Conservation (phyloP, 1,140 invertebrate species). For the Pseudomyrmex gracilis region DNA sequence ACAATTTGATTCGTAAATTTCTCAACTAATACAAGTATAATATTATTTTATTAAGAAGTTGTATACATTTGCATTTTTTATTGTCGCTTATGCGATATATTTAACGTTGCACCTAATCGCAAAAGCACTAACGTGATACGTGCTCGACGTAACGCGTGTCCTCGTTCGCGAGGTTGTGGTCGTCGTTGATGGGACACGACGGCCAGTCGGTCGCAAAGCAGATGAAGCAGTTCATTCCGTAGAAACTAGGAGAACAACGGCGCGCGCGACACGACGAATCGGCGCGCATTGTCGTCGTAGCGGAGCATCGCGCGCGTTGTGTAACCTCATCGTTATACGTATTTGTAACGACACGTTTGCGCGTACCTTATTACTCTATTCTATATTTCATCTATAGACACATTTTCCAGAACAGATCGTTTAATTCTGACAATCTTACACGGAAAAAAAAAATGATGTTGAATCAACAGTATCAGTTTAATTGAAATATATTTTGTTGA, state of each 20-base stretch:
- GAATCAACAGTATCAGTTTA: too few relatives aligned
- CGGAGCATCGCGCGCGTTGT: constrained; percentile 13
- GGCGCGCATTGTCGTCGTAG: constrained; percentile 20
- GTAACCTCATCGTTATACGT: constrained; percentile 23
- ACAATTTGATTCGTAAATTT: not conserved
- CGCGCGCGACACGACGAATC: not conserved
- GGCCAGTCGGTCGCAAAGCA: not conserved
- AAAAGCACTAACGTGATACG: not conserved
- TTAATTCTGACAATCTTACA: constrained; percentile 29
- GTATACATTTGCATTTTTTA: not conserved
- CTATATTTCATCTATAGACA: constrained; percentile 10
- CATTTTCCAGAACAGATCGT: constrained; percentile 34
- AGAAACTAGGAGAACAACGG: constrained; percentile 7
- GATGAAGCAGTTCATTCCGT: not conserved
- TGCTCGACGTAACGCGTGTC: not conserved
- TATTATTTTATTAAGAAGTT: not conserved
- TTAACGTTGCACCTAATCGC: too few relatives aligned
- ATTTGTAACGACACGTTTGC: constrained; percentile 38
- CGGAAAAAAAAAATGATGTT: not conserved
- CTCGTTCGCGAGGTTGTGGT: constrained; percentile 20
- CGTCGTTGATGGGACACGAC: not conserved
- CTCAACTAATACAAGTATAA: not conserved
- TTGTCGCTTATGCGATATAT: not conserved
- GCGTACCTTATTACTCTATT: constrained; percentile 37
- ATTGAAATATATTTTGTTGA: too few relatives aligned